These are phyloP conservation scores for Solenopsis invicta DNA, from an alignment of 1,140 invertebrate species.

Conservation along the genomic window DNA sequence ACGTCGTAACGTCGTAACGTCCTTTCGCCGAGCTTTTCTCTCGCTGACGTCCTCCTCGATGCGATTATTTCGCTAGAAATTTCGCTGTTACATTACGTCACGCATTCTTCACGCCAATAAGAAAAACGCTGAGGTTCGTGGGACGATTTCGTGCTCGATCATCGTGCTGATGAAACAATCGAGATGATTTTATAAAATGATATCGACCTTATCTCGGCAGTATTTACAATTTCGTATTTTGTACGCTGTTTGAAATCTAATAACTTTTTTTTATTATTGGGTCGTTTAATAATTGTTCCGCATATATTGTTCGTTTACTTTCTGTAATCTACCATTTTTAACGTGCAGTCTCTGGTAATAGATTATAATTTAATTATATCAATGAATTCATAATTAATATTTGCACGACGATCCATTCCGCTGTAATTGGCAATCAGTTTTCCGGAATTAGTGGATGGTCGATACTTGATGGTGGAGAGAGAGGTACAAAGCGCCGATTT, in stretches of 20 bases:
- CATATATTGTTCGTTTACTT: slow-evolving; percentile 8
- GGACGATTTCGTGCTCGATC: background rate
- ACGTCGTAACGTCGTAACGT: no score
- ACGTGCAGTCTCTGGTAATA: slow-evolving; percentile 17
- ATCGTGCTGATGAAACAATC: background rate
- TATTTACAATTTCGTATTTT: background rate
- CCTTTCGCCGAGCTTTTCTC: background rate
- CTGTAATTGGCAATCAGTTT: slow-evolving; percentile 58
- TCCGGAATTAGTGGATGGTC: slow-evolving; percentile 54
- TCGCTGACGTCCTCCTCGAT: background rate
- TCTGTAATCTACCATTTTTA: slow-evolving; percentile 31
- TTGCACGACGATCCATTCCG: slow-evolving; percentile 47
- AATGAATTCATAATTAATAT: slow-evolving; percentile 58
- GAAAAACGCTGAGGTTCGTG: background rate
- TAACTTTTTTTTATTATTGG: slow-evolving; percentile 11
- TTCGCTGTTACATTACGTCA: background rate
- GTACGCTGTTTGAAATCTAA: background rate
- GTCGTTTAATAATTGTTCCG: background rate
- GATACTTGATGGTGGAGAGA: slow-evolving; percentile 33
- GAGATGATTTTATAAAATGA: background rate
- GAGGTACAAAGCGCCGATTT: slow-evolving; percentile 47
- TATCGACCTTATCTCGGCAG: background rate
- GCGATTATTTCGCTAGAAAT: slow-evolving; percentile 22
- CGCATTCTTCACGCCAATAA: background rate
- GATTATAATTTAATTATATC: slow-evolving; percentile 62